phyloP scores from a whole-genome alignment of 2,797 vertebrate genomes.

The Allobates femoralis region DNA sequence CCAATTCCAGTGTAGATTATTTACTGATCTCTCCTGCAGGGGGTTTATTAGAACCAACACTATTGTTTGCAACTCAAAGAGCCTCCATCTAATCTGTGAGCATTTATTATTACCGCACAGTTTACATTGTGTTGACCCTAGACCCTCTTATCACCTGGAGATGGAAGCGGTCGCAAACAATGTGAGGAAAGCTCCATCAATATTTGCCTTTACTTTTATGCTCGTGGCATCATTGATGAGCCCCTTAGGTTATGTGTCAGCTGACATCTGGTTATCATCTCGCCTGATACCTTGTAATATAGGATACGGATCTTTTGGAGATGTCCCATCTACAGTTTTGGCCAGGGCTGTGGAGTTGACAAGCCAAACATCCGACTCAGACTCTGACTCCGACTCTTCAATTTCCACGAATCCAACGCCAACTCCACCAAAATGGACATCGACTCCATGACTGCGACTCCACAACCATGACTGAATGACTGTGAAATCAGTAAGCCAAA shows the following conservation, averaged over 20 bases:
- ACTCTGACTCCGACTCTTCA: no score
- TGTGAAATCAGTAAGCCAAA: no score
- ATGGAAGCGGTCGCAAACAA: neutral
- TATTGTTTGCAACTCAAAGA: neutral
- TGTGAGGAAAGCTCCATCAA: neutral
- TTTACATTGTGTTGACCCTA: neutral
- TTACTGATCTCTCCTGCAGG: neutral
- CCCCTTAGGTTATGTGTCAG: neutral
- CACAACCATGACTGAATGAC: no score
- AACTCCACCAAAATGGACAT: no score
- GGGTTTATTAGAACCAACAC: neutral
- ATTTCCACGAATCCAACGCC: no score
- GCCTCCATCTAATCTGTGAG: neutral
- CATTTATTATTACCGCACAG: neutral
- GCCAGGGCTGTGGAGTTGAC: no score
- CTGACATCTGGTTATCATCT: neutral
- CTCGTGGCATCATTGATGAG: neutral
- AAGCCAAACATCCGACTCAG: no score
- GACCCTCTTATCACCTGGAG: neutral
- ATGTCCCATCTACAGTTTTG: no score
- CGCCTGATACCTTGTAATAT: neutral
- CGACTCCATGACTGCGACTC: no score
- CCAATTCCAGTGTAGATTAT: no score
- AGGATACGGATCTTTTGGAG: neutral
- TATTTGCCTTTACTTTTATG: neutral